phyloP scores from a whole-genome alignment of 35 echinoderm and acorn worm species.

The Patiria miniata region DNA sequence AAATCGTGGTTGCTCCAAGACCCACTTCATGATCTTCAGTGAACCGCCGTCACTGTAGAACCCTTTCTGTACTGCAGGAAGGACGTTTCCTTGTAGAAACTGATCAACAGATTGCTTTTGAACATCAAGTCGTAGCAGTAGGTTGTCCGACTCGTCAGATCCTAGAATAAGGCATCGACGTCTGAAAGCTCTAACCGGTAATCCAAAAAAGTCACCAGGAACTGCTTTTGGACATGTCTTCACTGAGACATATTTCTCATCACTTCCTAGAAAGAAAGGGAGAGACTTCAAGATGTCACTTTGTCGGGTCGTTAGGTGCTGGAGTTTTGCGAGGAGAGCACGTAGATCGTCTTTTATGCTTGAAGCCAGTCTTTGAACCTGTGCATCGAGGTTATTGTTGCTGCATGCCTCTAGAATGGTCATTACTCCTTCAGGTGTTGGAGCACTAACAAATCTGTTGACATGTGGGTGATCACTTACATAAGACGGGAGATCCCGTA shows the following conservation, averaged over 20 bases:
- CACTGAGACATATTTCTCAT: not conserved
- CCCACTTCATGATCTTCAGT: conserved; percentile 19
- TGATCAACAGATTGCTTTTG: not conserved
- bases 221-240: not conserved
- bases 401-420: not conserved
- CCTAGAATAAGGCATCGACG: not conserved
- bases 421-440: not conserved
- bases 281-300: not conserved
- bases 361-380: not conserved
- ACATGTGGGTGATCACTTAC: not conserved
- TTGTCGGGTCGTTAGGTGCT: not conserved
- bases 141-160: not conserved
- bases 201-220: not conserved
- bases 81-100: not conserved
- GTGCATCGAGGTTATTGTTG: not conserved
- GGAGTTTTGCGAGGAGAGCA: not conserved
- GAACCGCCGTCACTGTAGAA: not conserved
- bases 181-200: not conserved
- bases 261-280: conserved; percentile 7
- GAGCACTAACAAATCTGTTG: not conserved
- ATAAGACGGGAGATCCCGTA: not conserved
- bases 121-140: not conserved
- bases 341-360: not conserved
- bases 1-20: not conserved
- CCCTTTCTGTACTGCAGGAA: not conserved